Percentiles rank a stretch among this genome's conserved stretches.
phyloP scores from a whole-genome alignment of 2,888 invertebrate species.

The Selenia dentaria region DNA sequence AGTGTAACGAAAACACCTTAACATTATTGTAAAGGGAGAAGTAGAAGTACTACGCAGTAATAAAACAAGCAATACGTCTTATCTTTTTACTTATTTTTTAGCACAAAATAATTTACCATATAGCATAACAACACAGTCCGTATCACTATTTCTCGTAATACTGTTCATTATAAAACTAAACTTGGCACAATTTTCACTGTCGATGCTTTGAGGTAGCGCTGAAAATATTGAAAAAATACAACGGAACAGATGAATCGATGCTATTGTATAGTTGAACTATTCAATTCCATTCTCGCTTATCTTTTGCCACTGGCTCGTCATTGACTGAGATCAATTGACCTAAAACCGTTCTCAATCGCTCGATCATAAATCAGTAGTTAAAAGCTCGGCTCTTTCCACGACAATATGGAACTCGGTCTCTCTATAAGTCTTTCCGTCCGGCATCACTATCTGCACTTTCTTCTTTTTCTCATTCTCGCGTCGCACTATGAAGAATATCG shows the following conservation, averaged over 20 bases:
- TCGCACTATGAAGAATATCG: slow-evolving; percentile 72
- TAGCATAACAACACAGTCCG: slow-evolving; percentile 29
- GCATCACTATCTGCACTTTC: slow-evolving; percentile 89
- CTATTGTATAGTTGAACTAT: slow-evolving; percentile 18
- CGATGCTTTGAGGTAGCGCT: slow-evolving; percentile 57
- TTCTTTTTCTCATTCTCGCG: slow-evolving; percentile 83
- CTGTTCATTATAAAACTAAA: slow-evolving; percentile 55
- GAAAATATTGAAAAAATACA: slow-evolving; percentile 29
- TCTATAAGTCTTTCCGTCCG: slow-evolving; percentile 92
- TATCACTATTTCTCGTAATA: slow-evolving; percentile 55
- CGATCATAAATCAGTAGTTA: slow-evolving; percentile 90
- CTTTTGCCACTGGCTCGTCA: slow-evolving; percentile 22
- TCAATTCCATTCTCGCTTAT: slow-evolving; percentile 18
- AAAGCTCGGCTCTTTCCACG: slow-evolving; percentile 92
- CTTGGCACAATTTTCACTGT: slow-evolving; percentile 61
- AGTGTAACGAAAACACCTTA: background rate
- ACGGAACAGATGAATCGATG: slow-evolving; percentile 36
- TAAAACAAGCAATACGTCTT: slow-evolving; percentile 31
- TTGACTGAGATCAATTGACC: slow-evolving; percentile 41
- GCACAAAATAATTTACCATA: slow-evolving; percentile 41
- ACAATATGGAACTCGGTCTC: slow-evolving; percentile 95
- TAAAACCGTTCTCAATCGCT: slow-evolving; percentile 8
- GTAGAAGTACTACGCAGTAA: slow-evolving; percentile 8
- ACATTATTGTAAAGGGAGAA: too few species aligned
- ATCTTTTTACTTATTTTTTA: slow-evolving; percentile 37